Evolutionary conservation across 2,888 invertebrate species (phyloP).

Genomic region (Drosophila mercatorum): DNA sequence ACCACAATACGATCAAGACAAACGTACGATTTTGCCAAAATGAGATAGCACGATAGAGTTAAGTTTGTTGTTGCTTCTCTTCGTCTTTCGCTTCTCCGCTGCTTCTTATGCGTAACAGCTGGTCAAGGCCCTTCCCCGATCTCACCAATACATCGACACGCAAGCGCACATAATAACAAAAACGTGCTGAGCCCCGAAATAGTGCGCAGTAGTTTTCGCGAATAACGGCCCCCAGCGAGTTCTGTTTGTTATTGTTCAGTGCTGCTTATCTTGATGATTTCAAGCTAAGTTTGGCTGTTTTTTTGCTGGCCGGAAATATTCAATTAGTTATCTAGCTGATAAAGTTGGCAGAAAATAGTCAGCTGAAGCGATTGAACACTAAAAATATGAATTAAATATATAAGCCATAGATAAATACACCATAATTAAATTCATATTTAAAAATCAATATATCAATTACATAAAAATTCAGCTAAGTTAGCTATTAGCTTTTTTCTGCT

Average conservation of each 20-base stretch:
- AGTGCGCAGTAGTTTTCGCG: conserved; percentile 61
- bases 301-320: not conserved
- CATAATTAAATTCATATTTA: not conserved
- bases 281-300: not conserved
- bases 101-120: conserved; percentile 61
- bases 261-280: not conserved
- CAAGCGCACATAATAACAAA: conserved; percentile 17
- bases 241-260: conserved; percentile 35
- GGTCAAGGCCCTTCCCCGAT: conserved; percentile 55
- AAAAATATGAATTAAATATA: not conserved
- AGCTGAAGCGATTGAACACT: not conserved
- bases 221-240: conserved; percentile 29
- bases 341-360: not conserved
- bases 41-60: conserved; percentile 67
- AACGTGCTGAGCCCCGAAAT: conserved; percentile 36
- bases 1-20: conserved; percentile 68
- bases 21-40: conserved; percentile 83
- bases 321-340: not conserved
- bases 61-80: conserved; percentile 35
- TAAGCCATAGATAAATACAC: not conserved
- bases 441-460: not conserved
- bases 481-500: not conserved
- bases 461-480: not conserved
- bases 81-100: conserved; percentile 15
- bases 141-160: conserved; percentile 4